Conservation (phyloP, 1,140 invertebrate species). For the Ips nitidus region DNA sequence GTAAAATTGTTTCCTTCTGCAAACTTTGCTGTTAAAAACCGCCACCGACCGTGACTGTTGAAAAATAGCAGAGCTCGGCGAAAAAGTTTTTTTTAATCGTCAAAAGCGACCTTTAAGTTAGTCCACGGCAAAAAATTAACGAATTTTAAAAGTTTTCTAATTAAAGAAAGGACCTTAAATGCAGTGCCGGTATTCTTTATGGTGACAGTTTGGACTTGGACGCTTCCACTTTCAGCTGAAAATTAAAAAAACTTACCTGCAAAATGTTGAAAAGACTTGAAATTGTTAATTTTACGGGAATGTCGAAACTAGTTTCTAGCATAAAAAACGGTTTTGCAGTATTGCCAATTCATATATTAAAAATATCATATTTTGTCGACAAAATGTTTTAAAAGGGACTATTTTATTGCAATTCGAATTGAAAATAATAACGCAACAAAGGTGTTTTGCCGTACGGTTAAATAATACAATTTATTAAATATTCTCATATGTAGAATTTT, state of each 20-base stretch:
- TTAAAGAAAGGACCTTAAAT: slow-evolving; percentile 32
- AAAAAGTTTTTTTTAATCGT: not conserved
- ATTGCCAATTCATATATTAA: too few relatives aligned
- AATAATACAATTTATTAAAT: too few relatives aligned
- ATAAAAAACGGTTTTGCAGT: too few relatives aligned
- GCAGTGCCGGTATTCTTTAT: slow-evolving; percentile 12
- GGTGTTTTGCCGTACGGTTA: too few relatives aligned
- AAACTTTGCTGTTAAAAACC: slow-evolving; percentile 9
- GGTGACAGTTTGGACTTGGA: slow-evolving; percentile 4
- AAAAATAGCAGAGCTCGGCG: not conserved
- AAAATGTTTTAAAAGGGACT: too few relatives aligned
- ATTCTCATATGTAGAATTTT: too few relatives aligned
- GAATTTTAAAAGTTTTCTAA: slow-evolving; percentile 31
- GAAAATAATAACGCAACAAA: too few relatives aligned
- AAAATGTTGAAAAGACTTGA: not conserved
- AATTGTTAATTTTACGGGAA: not conserved
- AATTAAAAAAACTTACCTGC: slow-evolving; percentile 9
- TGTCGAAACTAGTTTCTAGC: too few relatives aligned
- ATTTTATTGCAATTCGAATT: too few relatives aligned
- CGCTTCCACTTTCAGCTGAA: not conserved
- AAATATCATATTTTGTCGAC: too few relatives aligned
- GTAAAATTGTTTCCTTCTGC: too few relatives aligned
- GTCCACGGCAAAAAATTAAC: slow-evolving; percentile 7
- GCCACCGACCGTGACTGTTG: slow-evolving; percentile 4
- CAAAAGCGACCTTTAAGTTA: slow-evolving; percentile 5